Percentiles rank a stretch among this genome's conserved stretches.
phyloP scores from a whole-genome alignment of 2,113 vertebrate species.

The Hippoglossus stenolepis region DNA sequence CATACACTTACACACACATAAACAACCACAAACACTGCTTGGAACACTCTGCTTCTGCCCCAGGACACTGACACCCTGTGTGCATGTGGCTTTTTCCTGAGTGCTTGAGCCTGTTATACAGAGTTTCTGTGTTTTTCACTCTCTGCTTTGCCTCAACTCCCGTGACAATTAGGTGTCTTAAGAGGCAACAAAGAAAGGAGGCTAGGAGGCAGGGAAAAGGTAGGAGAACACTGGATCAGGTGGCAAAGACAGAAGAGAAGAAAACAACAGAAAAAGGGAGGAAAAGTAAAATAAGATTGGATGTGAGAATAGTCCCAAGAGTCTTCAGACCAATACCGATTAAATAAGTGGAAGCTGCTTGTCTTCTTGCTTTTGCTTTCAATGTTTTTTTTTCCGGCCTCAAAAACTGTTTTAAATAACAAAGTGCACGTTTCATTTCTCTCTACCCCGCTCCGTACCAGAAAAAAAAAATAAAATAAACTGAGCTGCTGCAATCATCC shows the following conservation, averaged over 20 bases:
- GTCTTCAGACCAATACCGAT: constrained; percentile 37
- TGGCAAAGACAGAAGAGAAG: constrained; percentile 13
- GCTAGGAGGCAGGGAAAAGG: constrained; percentile 6
- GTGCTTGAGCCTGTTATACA: constrained; percentile 32
- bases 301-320: constrained; percentile 12
- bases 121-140: constrained; percentile 38
- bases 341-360: constrained; percentile 38
- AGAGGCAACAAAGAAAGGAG: constrained; percentile 33
- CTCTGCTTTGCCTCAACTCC: not conserved
- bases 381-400: constrained; percentile 10
- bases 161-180: constrained; percentile 53
- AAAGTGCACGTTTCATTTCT: constrained; percentile 43
- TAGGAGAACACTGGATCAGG: not conserved
- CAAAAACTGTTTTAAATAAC: constrained; percentile 1
- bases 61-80: constrained; percentile 26
- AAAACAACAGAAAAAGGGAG: constrained; percentile 11
- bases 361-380: constrained; percentile 22
- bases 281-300: constrained; percentile 13
- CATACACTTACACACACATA: constrained; percentile 44
- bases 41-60: constrained; percentile 31
- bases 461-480: constrained; percentile 49
- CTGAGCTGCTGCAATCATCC: constrained; percentile 67
- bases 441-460: constrained; percentile 21
- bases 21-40: constrained; percentile 54
- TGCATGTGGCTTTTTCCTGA: not conserved